phyloP scores from a whole-genome alignment of 2,113 vertebrate species.

The Indri indri region DNA sequence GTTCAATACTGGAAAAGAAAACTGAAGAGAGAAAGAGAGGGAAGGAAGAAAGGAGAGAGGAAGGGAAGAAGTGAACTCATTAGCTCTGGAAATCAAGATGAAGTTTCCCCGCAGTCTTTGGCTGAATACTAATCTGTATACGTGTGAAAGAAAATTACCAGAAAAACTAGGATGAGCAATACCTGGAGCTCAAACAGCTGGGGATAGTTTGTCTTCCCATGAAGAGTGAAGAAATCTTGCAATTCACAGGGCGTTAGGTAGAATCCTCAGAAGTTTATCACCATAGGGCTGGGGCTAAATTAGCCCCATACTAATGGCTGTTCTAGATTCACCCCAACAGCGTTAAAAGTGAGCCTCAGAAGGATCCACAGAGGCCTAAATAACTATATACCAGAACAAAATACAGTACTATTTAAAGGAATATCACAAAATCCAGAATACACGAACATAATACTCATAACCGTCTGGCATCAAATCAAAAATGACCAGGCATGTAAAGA shows the following conservation, averaged over 20 bases:
- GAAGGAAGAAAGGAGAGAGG: background rate
- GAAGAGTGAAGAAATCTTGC: background rate
- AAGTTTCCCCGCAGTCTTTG: background rate
- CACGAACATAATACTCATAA: background rate
- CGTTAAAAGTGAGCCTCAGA: background rate
- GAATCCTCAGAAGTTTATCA: background rate
- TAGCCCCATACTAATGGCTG: background rate
- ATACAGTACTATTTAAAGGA: background rate
- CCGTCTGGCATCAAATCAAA: background rate
- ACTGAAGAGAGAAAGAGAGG: background rate
- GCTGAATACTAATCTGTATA: background rate
- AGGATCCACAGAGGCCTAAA: background rate
- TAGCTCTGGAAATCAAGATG: background rate
- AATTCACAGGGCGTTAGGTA: background rate
- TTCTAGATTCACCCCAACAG: background rate
- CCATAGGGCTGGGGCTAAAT: background rate
- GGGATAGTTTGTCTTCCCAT: background rate
- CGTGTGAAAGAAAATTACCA: background rate
- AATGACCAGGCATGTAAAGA: background rate
- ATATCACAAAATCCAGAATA: background rate
- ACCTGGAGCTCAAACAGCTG: background rate
- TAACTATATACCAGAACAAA: background rate
- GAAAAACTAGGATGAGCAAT: background rate
- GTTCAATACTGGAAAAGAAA: background rate
- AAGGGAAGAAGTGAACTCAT: background rate